Conservation (phyloP, 2,113 vertebrate species). For the Vidua macroura region DNA sequence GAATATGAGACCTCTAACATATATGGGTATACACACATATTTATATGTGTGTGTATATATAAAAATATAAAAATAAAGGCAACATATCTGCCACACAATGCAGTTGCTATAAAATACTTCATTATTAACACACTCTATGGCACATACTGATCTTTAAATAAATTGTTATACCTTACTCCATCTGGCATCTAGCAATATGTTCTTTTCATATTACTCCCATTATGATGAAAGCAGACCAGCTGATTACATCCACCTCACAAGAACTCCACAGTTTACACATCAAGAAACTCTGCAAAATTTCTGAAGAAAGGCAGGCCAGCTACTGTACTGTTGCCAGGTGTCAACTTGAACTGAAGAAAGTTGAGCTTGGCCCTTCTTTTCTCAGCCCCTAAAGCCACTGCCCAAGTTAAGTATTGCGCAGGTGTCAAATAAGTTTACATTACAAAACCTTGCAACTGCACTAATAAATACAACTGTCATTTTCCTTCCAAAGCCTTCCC, state of each 20-base stretch:
- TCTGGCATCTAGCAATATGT: neutral
- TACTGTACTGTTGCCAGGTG: neutral
- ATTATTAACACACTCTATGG: neutral
- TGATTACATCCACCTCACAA: neutral
- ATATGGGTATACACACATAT: rapidly evolving
- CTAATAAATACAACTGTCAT: neutral
- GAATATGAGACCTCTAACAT: neutral
- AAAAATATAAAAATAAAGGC: neutral
- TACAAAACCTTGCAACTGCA: neutral
- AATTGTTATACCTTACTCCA: neutral
- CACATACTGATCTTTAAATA: neutral
- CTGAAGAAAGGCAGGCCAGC: neutral
- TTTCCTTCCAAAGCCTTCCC: neutral
- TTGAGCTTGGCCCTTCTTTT: neutral
- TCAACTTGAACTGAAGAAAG: neutral
- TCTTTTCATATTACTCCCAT: neutral
- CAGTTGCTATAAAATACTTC: neutral
- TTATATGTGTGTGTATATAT: neutral
- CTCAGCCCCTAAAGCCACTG: neutral
- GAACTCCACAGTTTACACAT: neutral
- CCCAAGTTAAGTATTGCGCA: neutral
- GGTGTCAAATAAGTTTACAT: neutral
- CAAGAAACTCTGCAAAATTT: neutral
- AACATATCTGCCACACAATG: neutral
- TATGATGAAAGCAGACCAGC: neutral